Conservation (phyloP, 1,140 invertebrate genomes). For the Heliconius melpomene region DNA sequence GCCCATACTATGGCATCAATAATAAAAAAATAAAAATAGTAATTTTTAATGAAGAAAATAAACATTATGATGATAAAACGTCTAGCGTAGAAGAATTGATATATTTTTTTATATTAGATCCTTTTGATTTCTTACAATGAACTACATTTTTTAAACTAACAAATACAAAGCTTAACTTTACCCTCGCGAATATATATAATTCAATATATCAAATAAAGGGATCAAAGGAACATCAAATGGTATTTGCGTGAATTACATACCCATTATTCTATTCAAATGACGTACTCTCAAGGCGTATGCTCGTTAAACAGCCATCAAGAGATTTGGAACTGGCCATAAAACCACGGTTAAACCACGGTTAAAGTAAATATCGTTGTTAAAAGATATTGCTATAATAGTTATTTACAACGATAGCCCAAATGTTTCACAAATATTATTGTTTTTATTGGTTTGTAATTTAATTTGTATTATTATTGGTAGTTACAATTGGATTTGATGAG, state of each 20-base stretch:
- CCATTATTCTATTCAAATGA: slow-evolving; percentile 49
- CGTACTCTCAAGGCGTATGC: slow-evolving; percentile 43
- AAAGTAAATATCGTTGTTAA: slow-evolving; percentile 40
- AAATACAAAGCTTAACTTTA: no score
- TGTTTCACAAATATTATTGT: slow-evolving; percentile 23
- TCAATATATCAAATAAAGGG: slow-evolving; percentile 4
- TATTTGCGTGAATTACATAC: slow-evolving; percentile 21
- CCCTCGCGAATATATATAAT: neutral
- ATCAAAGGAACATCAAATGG: slow-evolving; percentile 19
- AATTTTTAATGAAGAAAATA: no score
- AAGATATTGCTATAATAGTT: slow-evolving; percentile 10
- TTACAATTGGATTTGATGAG: neutral
- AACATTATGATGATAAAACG: no score
- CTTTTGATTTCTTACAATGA: no score
- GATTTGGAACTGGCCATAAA: slow-evolving; percentile 52
- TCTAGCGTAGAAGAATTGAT: no score
- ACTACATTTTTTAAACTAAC: no score
- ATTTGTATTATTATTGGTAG: neutral
- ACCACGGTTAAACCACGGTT: slow-evolving; percentile 46
- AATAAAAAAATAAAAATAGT: no score
- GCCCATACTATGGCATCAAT: no score
- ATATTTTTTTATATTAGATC: no score
- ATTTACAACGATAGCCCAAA: slow-evolving; percentile 13
- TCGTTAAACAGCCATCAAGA: slow-evolving; percentile 51
- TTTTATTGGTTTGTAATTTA: neutral